Conservation (phyloP, 1,140 invertebrate genomes). For the Stegodyphus mimosarum region DNA sequence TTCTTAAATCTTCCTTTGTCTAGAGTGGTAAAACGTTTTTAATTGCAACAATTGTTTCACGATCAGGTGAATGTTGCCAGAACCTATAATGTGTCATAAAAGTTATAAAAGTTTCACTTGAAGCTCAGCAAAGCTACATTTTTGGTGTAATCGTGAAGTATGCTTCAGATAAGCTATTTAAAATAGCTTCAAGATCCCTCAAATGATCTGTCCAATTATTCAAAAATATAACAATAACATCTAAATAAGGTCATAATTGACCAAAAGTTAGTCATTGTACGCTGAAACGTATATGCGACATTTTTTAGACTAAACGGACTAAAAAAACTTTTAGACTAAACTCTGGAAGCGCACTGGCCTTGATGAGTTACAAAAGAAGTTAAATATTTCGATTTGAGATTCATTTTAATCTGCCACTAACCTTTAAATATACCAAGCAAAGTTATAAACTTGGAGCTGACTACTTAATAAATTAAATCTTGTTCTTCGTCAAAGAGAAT, state of each 20-base stretch:
- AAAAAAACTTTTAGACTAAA: too few relatives aligned
- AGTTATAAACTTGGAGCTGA: too few relatives aligned
- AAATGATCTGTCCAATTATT: neutral
- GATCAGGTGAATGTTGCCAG: neutral
- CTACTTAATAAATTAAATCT: too few relatives aligned
- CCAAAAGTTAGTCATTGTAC: neutral
- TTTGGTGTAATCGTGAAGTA: neutral
- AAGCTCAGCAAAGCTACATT: neutral
- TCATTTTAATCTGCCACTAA: neutral
- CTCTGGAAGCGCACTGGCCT: neutral
- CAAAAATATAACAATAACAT: neutral
- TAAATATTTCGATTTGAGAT: neutral
- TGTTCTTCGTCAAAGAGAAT: too few relatives aligned
- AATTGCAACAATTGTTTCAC: neutral
- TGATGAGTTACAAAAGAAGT: neutral
- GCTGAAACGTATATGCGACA: neutral
- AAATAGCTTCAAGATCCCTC: neutral
- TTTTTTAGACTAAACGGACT: neutral
- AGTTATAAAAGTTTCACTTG: neutral
- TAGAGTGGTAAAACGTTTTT: neutral
- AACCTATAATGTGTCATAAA: neutral
- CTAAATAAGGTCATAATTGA: neutral
- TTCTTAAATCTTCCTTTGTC: neutral
- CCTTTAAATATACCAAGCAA: too few relatives aligned
- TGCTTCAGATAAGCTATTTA: neutral